Evolutionary conservation across 1,140 invertebrate genomes (phyloP).

Genomic region (Halesus radiatus): DNA sequence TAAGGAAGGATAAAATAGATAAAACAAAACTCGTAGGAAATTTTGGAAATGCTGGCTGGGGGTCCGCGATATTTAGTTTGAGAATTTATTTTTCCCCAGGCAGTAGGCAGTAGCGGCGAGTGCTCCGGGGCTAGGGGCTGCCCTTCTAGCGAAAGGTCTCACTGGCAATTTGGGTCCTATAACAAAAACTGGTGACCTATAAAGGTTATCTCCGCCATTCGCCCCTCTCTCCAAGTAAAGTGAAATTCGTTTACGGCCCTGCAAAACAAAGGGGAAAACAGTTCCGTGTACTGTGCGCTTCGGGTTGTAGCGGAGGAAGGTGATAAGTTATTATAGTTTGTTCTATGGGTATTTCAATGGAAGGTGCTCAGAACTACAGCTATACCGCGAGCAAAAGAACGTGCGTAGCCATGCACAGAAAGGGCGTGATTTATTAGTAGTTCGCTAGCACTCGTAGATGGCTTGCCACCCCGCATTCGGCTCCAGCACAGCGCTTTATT

Average conservation of each 20-base stretch:
- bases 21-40: background rate
- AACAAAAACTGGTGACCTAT: constrained; percentile 40
- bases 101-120: background rate
- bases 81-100: constrained; percentile 32
- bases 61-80: constrained; percentile 18
- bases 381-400: too few species aligned
- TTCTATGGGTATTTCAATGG: too few species aligned
- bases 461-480: too few species aligned
- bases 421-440: too few species aligned
- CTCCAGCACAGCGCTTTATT: too few species aligned
- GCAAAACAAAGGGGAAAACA: constrained; percentile 1
- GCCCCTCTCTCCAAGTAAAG: constrained; percentile 9
- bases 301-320: background rate
- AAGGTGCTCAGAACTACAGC: too few species aligned
- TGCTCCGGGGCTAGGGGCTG: background rate
- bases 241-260: constrained; percentile 32
- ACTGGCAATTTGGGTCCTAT: constrained; percentile 22
- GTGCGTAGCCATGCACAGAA: too few species aligned
- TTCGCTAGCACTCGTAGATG: too few species aligned
- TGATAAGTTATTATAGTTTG: too few species aligned
- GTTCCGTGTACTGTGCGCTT: background rate
- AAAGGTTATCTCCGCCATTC: constrained; percentile 29
- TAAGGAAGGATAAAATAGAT: too few species aligned
- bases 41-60: constrained; percentile 4
- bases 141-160: constrained; percentile 25